Evolutionary conservation across 2,888 invertebrate genomes (phyloP).

Genomic region (Parnassius glacialis): DNA sequence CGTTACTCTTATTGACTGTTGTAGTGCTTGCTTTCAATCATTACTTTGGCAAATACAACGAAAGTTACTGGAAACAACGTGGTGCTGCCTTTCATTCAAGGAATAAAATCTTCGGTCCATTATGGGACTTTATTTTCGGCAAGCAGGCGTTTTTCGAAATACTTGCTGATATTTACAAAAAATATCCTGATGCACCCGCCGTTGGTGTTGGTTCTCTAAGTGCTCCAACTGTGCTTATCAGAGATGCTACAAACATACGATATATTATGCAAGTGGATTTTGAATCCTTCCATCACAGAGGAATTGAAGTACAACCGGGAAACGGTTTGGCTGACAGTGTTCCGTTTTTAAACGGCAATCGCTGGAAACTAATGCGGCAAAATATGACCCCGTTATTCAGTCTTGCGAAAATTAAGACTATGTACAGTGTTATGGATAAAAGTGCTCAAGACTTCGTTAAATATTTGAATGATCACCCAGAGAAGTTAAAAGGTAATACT

Average conservation of each 20-base stretch:
- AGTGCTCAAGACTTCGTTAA: too few relatives aligned
- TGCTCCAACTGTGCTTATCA: not conserved
- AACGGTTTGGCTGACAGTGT: not conserved
- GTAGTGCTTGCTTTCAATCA: too few relatives aligned
- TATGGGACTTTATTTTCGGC: not conserved
- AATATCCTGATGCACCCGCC: not conserved
- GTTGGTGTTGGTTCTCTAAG: not conserved
- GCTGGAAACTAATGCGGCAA: not conserved
- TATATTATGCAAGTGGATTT: not conserved
- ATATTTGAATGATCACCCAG: too few relatives aligned
- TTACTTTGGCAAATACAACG: not conserved
- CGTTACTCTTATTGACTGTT: too few relatives aligned
- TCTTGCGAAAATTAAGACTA: not conserved
- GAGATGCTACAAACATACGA: not conserved
- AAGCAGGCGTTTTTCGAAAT: too few relatives aligned
- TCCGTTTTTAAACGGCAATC: not conserved
- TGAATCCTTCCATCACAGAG: not conserved
- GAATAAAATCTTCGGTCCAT: not conserved
- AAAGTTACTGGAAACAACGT: not conserved
- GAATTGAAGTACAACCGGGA: not conserved
- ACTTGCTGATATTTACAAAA: too few relatives aligned
- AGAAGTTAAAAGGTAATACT: too few relatives aligned
- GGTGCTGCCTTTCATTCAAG: not conserved
- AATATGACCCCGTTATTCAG: conserved; percentile 3
- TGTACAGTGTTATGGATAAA: not conserved